phyloP scores from a whole-genome alignment of 64 coral and sea anemone species.

The Montipora cactus region DNA sequence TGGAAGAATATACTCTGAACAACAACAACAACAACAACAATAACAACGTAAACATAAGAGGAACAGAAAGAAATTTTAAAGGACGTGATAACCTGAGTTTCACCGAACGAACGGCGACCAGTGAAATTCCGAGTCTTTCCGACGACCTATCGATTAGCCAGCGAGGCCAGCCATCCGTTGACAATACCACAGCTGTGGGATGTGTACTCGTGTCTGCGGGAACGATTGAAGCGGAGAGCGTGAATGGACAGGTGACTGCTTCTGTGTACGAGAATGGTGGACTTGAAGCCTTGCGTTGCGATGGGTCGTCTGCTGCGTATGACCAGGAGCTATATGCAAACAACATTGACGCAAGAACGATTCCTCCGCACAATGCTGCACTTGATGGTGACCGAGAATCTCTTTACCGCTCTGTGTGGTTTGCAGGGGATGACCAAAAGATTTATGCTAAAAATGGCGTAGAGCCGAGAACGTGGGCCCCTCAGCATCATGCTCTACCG shows the following conservation, averaged over 20 bases:
- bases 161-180: neutral
- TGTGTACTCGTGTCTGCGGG: neutral
- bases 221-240: neutral
- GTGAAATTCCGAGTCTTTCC: neutral
- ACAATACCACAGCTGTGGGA: neutral
- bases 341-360: neutral
- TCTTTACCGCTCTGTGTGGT: neutral
- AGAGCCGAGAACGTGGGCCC: neutral
- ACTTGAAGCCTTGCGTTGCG: neutral
- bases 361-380: neutral
- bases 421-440: neutral
- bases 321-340: neutral
- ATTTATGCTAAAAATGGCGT: neutral
- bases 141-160: constrained; percentile 15
- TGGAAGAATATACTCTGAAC: neutral
- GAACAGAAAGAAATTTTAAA: neutral
- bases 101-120: neutral
- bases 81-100: neutral
- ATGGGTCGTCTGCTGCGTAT: neutral
- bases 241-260: constrained; percentile 1
- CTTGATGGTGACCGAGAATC: neutral
- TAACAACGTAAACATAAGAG: neutral
- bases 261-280: constrained; percentile 10
- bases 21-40: constrained; percentile 33
- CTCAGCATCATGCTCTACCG: neutral